These are phyloP conservation scores for Osmoderma eremita DNA, from an alignment of 2,888 invertebrate species.

Conservation along the genomic window DNA sequence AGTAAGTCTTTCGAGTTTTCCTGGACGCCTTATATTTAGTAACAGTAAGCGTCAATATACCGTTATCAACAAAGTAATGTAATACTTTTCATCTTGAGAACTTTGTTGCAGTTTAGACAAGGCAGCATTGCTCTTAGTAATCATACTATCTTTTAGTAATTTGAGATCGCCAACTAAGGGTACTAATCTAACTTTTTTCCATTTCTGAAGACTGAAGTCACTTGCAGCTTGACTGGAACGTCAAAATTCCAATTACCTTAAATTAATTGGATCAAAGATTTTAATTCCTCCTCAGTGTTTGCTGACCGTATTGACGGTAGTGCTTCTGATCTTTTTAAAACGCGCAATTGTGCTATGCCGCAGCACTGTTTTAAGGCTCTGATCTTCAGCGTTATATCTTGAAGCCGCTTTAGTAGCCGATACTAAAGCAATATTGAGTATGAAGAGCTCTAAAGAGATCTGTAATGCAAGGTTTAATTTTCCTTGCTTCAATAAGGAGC, in stretches of 20 bases:
- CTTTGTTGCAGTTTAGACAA: constrained; percentile 29
- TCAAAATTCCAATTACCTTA: constrained; percentile 26
- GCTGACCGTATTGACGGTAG: not conserved
- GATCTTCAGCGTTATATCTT: constrained; percentile 34
- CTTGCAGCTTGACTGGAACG: constrained; percentile 32
- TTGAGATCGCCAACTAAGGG: constrained; percentile 44
- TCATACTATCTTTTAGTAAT: constrained; percentile 45
- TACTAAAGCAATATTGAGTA: constrained; percentile 42
- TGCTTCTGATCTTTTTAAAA: constrained; percentile 4
- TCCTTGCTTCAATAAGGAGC: constrained; percentile 44
- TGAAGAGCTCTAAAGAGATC: constrained; percentile 35
- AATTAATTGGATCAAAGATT: constrained; percentile 27
- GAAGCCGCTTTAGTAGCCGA: constrained; percentile 38
- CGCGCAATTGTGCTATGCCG: constrained; percentile 11
- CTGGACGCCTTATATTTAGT: constrained; percentile 50
- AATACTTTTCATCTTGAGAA: constrained; percentile 39
- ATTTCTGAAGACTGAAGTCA: constrained; percentile 15
- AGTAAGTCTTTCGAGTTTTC: constrained; percentile 44
- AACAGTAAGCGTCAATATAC: constrained; percentile 49
- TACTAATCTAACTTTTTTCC: constrained; percentile 11
- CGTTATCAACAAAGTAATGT: constrained; percentile 46
- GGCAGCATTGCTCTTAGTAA: constrained; percentile 30
- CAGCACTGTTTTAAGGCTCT: constrained; percentile 30
- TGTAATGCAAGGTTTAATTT: constrained; percentile 32
- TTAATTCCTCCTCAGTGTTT: constrained; percentile 17